Conservation (phyloP, 1,140 invertebrate genomes). For the Geopemphigus sp. region DNA sequence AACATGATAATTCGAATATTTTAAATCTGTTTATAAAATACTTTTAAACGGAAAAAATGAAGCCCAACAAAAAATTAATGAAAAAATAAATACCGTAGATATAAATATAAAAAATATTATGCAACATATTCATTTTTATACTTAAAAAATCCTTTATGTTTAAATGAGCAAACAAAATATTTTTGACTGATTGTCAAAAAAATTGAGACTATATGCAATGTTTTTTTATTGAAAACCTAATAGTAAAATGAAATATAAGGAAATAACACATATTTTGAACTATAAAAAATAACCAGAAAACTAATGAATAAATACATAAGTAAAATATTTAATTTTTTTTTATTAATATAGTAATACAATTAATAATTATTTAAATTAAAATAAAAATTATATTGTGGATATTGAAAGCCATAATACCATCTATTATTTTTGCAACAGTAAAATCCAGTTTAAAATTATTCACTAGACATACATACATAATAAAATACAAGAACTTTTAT, state of each 20-base stretch:
- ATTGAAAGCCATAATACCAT: conserved; percentile 42
- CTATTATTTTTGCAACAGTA: not conserved
- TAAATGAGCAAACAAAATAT: not conserved
- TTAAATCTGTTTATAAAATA: too few relatives aligned
- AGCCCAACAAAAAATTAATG: not conserved
- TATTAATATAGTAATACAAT: not conserved
- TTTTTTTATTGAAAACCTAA: conserved; percentile 13
- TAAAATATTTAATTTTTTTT: too few relatives aligned
- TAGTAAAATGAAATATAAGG: not conserved
- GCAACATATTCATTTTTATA: not conserved
- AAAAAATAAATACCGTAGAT: not conserved
- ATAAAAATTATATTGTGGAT: not conserved
- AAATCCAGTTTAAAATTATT: conserved; percentile 23
- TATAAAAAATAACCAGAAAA: not conserved
- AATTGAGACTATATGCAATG: not conserved
- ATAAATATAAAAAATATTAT: not conserved
- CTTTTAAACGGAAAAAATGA: conserved; percentile 5
- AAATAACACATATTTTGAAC: conserved; percentile 15
- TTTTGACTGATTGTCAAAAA: not conserved
- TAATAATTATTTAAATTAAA: conserved; percentile 10
- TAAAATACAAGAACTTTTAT: not conserved
- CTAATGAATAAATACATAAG: not conserved
- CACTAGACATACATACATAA: conserved; percentile 25
- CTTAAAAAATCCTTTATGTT: not conserved
- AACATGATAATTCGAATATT: too few relatives aligned